Evolutionary conservation across 2,888 invertebrate genomes (phyloP).

Genomic region (Chesias legatella): DNA sequence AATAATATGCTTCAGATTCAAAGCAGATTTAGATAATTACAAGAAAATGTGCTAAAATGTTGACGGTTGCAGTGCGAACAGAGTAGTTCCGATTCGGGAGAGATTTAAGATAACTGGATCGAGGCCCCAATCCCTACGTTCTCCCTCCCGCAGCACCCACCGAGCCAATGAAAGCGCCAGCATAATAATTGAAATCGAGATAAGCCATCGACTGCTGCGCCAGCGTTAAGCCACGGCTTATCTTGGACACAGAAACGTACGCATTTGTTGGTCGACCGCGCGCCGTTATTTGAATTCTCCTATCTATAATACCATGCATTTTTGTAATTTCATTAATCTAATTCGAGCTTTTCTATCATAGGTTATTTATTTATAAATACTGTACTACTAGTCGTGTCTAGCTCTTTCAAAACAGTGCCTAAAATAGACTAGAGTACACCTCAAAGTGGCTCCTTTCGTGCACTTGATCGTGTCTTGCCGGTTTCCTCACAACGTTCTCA

Average conservation of each 20-base stretch:
- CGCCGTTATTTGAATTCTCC: slow-evolving; percentile 57
- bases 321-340: slow-evolving; percentile 30
- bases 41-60: slow-evolving; percentile 20
- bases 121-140: slow-evolving; percentile 58
- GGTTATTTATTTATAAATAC: no score
- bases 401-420: no score
- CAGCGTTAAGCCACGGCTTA: slow-evolving; percentile 70
- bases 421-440: no score
- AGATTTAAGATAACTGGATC: slow-evolving; percentile 67
- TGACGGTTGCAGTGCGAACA: slow-evolving; percentile 52
- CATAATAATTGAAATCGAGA: slow-evolving; percentile 79
- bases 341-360: background rate
- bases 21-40: slow-evolving; percentile 1
- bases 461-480: no score
- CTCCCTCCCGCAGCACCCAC: slow-evolving; percentile 50
- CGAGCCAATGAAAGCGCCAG: slow-evolving; percentile 71
- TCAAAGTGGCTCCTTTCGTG: no score
- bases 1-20: background rate
- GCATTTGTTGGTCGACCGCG: slow-evolving; percentile 63
- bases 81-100: slow-evolving; percentile 60
- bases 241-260: slow-evolving; percentile 63
- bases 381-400: no score
- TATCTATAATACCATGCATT: slow-evolving; percentile 62
- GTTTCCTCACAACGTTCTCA: no score
- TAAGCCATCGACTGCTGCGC: slow-evolving; percentile 73